Percentiles rank a stretch among this genome's conserved stretches.
phyloP scores from a whole-genome alignment of 2,797 vertebrate species.

The Carcharodon carcharias region DNA sequence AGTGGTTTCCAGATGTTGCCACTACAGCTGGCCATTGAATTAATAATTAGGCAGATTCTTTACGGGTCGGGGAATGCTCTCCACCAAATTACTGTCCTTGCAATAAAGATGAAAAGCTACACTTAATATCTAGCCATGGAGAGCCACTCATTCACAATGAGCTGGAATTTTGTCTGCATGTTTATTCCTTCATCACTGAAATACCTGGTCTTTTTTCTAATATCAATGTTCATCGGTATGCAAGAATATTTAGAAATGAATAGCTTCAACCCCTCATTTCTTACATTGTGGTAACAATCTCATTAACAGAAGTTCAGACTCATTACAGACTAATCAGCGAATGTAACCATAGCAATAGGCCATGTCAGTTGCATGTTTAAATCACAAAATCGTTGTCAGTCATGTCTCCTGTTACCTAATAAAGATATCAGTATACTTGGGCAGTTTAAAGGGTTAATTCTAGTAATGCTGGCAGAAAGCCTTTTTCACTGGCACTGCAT shows the following conservation, averaged over 20 bases:
- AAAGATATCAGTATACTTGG: not conserved
- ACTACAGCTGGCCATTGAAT: not conserved
- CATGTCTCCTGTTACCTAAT: not conserved
- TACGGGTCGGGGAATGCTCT: not conserved
- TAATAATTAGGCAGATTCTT: not conserved
- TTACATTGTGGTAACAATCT: not conserved
- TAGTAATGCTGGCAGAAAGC: not conserved
- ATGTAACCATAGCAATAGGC: not conserved
- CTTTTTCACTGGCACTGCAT: not conserved
- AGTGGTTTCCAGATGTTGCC: not conserved
- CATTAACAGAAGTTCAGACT: conserved; percentile 18
- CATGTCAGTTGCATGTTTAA: not conserved
- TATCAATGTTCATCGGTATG: not conserved
- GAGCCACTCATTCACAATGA: not conserved
- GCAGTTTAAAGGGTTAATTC: not conserved
- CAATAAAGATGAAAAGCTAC: not conserved
- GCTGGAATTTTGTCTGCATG: not conserved
- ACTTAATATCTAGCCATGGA: not conserved
- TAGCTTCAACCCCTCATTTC: not conserved
- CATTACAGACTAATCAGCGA: conserved; percentile 16
- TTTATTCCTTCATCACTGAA: not conserved
- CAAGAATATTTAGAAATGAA: not conserved
- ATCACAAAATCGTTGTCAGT: not conserved
- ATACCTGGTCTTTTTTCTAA: not conserved
- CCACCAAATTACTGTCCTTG: not conserved